Evolutionary conservation across 2,113 vertebrate species (phyloP), one percentile per base, ranked within the genome.

Genomic region (Microtus ochrogaster): DNA sequence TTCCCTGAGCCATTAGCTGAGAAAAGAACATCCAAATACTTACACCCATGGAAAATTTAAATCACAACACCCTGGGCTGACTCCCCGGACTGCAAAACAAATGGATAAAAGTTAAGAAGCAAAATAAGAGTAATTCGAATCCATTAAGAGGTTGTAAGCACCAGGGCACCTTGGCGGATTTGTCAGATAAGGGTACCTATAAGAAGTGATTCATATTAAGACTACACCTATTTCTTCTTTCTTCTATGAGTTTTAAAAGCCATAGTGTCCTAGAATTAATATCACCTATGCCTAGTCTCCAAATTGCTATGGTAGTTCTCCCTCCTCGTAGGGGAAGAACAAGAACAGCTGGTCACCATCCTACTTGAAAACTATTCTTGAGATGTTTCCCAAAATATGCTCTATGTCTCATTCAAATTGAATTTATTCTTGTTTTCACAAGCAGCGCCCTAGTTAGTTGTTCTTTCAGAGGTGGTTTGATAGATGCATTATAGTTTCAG

Each of bases 351-450:
- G 97, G 96, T 97, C 96, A 95, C 77, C 97, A 97, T 97, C 97
- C 97, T 96, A 98, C 98, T 96, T 97, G 91, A 95, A 95, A 97
- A 96, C 97, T 97, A 95, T 98, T 97, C 96, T 97, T 91, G 96
- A 94, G 89, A 95, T 95, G 86, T 97, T 98, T 98, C 97, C 95
- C 86, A 94, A 98, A 98, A 97, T 97, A 96, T 98, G 89, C 70
- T 96, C 3, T 87, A 55, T 96, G 95, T 90, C 94, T 98, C 96
- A 97, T 97, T 97, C 91, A 96, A 97, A 97, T 94, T 93, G 96
- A 87, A 96, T 97, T 96, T 97, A 95, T 98, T 97, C 96, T 95
- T 87, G 94, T 95, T 97, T 87, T 83, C 74, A 95, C 78, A 84
- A 86, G 90, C 86, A 88, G 83, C 8, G 96, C 74, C 97, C 98